phyloP scores from a whole-genome alignment of 1,140 invertebrate genomes.

The Pogonomyrmex barbatus region DNA sequence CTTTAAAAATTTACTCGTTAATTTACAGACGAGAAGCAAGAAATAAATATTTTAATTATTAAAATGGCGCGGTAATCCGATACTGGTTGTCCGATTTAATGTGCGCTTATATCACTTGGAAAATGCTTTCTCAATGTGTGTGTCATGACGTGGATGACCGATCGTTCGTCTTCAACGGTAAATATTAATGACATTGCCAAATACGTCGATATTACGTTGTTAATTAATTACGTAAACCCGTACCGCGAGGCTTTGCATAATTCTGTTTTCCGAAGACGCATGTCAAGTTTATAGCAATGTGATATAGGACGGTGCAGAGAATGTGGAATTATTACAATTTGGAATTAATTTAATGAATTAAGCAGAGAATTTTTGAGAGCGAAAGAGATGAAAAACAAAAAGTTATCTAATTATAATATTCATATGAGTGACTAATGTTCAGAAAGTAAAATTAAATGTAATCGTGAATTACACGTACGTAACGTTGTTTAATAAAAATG shows the following conservation, averaged over 20 bases:
- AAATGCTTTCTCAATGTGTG: background rate
- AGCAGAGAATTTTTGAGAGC: background rate
- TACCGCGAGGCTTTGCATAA: constrained; percentile 5
- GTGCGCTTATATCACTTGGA: background rate
- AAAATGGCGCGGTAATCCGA: background rate
- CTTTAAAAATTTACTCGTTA: background rate
- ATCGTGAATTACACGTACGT: background rate
- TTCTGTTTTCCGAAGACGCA: constrained; percentile 7
- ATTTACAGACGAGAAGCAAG: background rate
- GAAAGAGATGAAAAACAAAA: background rate
- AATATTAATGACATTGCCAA: constrained; percentile 36
- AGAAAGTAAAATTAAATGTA: background rate
- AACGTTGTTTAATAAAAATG: background rate
- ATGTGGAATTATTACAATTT: constrained; percentile 12
- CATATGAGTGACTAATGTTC: background rate
- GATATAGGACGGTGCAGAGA: background rate
- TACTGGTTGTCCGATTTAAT: background rate
- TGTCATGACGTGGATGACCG: background rate
- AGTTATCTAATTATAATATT: background rate
- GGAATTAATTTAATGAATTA: constrained; percentile 9
- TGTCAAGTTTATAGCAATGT: constrained; percentile 8
- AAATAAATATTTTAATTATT: background rate
- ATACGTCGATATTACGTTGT: constrained; percentile 20
- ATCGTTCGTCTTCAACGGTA: background rate
- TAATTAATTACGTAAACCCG: constrained; percentile 41